Conservation (phyloP, 2,113 vertebrate species). For the Ailurus styani region DNA sequence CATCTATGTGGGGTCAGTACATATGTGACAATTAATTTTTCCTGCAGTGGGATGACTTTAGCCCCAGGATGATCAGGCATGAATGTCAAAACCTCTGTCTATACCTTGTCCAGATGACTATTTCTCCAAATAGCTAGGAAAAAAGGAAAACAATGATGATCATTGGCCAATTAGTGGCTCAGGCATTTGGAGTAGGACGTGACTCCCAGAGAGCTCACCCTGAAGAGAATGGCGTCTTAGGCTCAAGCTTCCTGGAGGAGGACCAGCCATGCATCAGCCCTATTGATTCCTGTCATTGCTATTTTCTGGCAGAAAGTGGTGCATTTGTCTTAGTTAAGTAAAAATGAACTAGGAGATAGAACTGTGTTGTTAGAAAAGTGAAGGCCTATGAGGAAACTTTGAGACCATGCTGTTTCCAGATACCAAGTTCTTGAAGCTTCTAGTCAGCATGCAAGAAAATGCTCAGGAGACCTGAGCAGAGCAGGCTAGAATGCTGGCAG, state of each 20-base stretch:
- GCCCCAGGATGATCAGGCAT: not conserved
- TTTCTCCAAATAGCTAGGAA: not conserved
- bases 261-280: not conserved
- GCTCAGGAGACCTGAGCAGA: not conserved
- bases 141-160: not conserved
- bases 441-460: not conserved
- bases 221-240: not conserved
- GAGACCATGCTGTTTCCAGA: not conserved
- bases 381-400: not conserved
- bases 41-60: not conserved
- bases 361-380: not conserved
- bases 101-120: not conserved
- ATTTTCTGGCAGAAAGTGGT: not conserved
- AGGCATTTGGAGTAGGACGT: not conserved
- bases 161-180: not conserved
- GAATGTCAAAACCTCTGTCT: not conserved
- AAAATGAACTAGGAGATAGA: slow-evolving; percentile 1
- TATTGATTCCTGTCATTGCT: not conserved
- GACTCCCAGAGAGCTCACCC: not conserved
- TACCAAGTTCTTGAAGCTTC: not conserved
- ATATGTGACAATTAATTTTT: not conserved
- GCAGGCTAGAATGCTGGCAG: not conserved
- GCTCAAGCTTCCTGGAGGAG: not conserved
- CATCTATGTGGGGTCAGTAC: not conserved
- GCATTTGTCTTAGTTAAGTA: slow-evolving; percentile 32